Percentiles rank a stretch among this genome's conserved stretches.
These are phyloP conservation scores for Meloidogyne chitwoodi DNA, from an alignment of 1,140 invertebrate genomes.

Conservation along the genomic window DNA sequence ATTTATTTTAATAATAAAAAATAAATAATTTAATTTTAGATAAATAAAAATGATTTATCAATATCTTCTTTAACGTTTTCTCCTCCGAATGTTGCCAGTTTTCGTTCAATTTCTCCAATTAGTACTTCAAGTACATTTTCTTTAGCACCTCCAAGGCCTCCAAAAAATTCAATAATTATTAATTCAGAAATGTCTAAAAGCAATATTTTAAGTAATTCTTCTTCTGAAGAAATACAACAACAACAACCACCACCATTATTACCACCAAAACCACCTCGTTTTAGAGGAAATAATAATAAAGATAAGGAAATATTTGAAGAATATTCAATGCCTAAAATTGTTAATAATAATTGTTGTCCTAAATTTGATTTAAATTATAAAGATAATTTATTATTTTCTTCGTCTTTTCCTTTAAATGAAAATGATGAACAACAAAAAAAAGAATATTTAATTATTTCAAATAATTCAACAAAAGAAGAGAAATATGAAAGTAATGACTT, in stretches of 20 bases:
- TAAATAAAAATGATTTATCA: slow-evolving; percentile 36
- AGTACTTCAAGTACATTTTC: slow-evolving; percentile 15
- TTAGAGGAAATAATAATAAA: background rate
- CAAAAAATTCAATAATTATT: background rate
- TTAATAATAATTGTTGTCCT: too few species aligned
- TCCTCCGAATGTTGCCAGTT: background rate
- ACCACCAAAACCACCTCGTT: slow-evolving; percentile 30
- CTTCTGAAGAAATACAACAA: background rate
- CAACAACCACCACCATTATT: slow-evolving; percentile 18
- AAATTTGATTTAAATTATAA: too few species aligned
- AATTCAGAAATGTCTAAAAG: slow-evolving; percentile 3
- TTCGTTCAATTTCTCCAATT: slow-evolving; percentile 10
- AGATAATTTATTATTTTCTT: background rate
- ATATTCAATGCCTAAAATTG: background rate
- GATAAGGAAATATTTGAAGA: background rate
- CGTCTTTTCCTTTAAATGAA: background rate
- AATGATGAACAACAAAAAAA: background rate
- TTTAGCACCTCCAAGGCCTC: slow-evolving; percentile 7
- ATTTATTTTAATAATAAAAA: too few species aligned
- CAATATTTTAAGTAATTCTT: background rate
- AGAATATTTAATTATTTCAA: background rate
- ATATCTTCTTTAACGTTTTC: slow-evolving; percentile 6
- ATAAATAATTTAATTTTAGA: slow-evolving; percentile 7
- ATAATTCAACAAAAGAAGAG: too few species aligned
- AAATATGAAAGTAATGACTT: background rate